Conservation (phyloP, 2,888 invertebrate species). For the Pseudococcus viburni region DNA sequence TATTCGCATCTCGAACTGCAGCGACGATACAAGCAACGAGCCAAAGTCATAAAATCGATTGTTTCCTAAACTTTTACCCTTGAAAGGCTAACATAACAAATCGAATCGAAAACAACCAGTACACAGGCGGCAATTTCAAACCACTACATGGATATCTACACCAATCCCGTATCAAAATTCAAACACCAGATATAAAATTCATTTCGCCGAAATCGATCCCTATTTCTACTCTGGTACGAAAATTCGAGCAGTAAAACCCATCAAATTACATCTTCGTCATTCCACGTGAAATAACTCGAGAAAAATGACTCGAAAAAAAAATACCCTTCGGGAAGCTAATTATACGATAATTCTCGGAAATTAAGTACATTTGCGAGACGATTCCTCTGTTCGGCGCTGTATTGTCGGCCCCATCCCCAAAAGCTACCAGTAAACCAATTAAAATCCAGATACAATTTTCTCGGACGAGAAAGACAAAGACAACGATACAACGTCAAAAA, state of each 20-base stretch:
- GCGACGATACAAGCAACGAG: neutral
- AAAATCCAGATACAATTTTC: neutral
- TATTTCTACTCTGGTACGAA: neutral
- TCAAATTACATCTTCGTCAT: neutral
- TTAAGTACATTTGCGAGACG: neutral
- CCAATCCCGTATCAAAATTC: conserved; percentile 11
- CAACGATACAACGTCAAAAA: neutral
- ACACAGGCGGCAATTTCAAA: neutral
- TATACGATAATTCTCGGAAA: neutral
- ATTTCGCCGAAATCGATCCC: neutral
- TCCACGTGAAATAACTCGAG: neutral
- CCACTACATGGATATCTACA: neutral
- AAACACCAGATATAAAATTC: conserved; percentile 11
- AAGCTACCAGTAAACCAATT: neutral
- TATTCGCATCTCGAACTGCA: conserved; percentile 1
- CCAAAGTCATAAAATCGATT: conserved; percentile 36
- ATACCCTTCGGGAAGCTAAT: neutral
- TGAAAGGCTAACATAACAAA: neutral
- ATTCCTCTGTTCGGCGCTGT: neutral
- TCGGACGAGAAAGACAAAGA: neutral
- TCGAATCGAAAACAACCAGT: neutral
- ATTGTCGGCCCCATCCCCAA: neutral
- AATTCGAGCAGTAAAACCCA: neutral
- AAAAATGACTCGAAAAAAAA: neutral
- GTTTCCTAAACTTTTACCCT: conserved; percentile 11